phyloP scores from a whole-genome alignment of 2,888 invertebrate species.

The Diarsia dahlii region DNA sequence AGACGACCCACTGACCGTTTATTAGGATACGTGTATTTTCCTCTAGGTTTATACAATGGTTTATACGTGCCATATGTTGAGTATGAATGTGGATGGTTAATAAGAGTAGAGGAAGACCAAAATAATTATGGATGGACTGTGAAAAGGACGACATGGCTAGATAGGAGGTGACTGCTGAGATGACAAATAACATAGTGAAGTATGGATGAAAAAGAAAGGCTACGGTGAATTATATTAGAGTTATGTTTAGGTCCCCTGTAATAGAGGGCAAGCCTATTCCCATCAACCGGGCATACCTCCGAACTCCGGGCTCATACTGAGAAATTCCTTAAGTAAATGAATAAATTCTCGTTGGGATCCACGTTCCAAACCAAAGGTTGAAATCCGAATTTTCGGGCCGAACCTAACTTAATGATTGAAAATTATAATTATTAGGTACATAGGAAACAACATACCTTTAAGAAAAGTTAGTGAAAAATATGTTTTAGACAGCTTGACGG shows the following conservation, averaged over 20 bases:
- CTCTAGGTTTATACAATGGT: background rate
- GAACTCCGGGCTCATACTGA: no score
- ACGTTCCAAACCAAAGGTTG: background rate
- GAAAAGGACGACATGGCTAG: background rate
- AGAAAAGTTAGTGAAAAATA: background rate
- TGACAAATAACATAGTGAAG: background rate
- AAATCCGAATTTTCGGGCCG: background rate
- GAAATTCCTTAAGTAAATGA: no score
- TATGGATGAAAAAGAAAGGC: background rate
- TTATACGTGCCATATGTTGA: background rate
- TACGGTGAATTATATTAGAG: no score
- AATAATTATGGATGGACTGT: background rate
- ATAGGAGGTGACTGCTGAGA: background rate
- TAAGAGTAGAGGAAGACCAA: no score
- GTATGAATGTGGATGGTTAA: no score
- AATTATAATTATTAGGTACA: background rate
- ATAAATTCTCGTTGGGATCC: background rate
- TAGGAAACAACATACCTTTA: background rate
- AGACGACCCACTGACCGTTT: no score
- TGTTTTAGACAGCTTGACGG: background rate
- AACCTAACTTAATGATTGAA: no score
- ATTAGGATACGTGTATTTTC: background rate
- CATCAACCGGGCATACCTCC: no score
- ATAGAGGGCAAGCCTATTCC: no score
- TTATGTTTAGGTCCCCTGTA: no score